Conservation (phyloP, 1,140 invertebrate species). For the Phortica variegata region DNA sequence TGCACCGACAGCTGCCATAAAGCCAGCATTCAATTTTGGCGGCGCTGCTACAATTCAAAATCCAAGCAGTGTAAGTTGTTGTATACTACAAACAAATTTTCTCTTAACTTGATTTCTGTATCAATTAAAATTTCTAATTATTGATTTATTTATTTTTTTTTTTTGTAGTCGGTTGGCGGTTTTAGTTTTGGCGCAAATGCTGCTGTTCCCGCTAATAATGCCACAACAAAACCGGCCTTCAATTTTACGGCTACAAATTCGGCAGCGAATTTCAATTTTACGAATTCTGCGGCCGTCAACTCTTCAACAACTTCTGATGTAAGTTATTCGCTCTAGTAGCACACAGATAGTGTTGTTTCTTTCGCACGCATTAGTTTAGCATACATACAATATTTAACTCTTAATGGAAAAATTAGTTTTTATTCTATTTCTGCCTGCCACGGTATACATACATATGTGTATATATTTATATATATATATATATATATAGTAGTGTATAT, state of each 20-base stretch:
- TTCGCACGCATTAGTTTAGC: no score
- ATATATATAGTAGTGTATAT: no score
- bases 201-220: neutral
- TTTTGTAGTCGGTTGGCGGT: constrained; percentile 7
- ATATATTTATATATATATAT: no score
- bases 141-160: neutral
- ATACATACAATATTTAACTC: no score
- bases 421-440: no score
- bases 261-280: constrained; percentile 28
- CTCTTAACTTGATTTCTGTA: neutral
- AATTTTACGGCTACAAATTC: constrained; percentile 27
- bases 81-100: neutral
- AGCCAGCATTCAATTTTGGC: constrained; percentile 37
- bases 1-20: neutral
- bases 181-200: constrained; percentile 21
- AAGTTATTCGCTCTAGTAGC: no score
- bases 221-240: constrained; percentile 24
- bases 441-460: no score
- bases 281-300: constrained; percentile 13
- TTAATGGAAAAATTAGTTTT: no score
- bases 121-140: neutral
- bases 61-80: neutral
- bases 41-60: constrained; percentile 8
- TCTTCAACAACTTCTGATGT: constrained; percentile 15
- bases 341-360: no score